Evolutionary conservation across 2,888 invertebrate genomes (phyloP).

Genomic region (Oscheius onirici): DNA sequence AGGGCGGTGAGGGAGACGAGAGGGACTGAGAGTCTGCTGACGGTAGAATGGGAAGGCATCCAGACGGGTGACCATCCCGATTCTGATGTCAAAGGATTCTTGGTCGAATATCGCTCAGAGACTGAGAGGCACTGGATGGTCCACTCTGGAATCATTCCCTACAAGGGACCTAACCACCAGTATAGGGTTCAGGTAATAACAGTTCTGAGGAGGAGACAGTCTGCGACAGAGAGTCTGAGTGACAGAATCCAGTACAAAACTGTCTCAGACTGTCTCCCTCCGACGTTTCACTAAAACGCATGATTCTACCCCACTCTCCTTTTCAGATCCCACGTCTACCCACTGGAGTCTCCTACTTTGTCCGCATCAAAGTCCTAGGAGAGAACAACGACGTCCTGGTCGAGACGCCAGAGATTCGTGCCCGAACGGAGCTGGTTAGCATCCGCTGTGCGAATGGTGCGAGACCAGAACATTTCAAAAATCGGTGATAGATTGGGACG

Average conservation of each 20-base stretch:
- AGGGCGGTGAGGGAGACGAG: constrained; percentile 40
- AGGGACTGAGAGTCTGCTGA: constrained; percentile 65
- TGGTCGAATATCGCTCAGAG: constrained; percentile 71
- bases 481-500: background rate
- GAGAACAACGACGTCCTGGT: constrained; percentile 69
- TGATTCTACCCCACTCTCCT: background rate
- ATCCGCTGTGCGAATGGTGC: constrained; percentile 68
- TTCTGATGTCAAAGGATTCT: constrained; percentile 69
- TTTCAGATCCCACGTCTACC: constrained; percentile 69
- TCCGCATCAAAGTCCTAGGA: constrained; percentile 70
- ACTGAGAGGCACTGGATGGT: constrained; percentile 68
- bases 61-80: constrained; percentile 70
- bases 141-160: constrained; percentile 71
- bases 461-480: background rate
- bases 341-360: constrained; percentile 70
- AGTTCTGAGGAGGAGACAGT: background rate
- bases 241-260: too few relatives aligned
- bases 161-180: constrained; percentile 71
- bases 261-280: background rate
- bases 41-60: constrained; percentile 72
- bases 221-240: background rate
- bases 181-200: constrained; percentile 67
- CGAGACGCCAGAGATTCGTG: constrained; percentile 71
- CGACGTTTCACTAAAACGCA: background rate
- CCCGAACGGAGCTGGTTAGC: constrained; percentile 70